These are phyloP conservation scores for Timandra comae DNA, from an alignment of 2,888 invertebrate genomes.

Conservation along the genomic window DNA sequence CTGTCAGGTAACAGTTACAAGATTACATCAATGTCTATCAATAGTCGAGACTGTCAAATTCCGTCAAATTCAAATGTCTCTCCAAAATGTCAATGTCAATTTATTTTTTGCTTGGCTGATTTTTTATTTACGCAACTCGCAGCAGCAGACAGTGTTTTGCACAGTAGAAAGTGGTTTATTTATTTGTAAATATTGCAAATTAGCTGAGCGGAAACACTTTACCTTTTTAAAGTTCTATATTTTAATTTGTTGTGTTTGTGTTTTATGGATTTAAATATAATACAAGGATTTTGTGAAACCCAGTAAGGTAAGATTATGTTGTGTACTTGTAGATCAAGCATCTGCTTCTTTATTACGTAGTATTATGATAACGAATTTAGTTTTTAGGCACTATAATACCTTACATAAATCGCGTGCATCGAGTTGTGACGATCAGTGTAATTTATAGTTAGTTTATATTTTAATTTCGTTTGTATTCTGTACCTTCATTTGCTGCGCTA, in stretches of 20 bases:
- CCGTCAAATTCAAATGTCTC: too few relatives aligned
- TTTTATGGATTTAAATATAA: slow-evolving; percentile 42
- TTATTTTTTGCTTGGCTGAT: too few relatives aligned
- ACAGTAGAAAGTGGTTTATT: slow-evolving; percentile 52
- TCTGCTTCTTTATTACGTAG: slow-evolving; percentile 18
- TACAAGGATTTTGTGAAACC: slow-evolving; percentile 25
- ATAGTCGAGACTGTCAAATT: too few relatives aligned
- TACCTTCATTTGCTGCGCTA: slow-evolving; percentile 28
- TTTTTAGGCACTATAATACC: too few relatives aligned
- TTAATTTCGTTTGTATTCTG: slow-evolving; percentile 14
- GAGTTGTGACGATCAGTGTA: slow-evolving; percentile 18
- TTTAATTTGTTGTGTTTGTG: slow-evolving; percentile 39
- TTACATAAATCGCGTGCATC: slow-evolving; percentile 23
- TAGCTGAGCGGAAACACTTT: slow-evolving; percentile 36
- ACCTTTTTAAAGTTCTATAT: slow-evolving; percentile 25
- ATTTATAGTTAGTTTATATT: too few relatives aligned
- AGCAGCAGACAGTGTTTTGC: slow-evolving; percentile 36
- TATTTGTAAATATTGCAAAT: slow-evolving; percentile 69
- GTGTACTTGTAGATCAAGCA: slow-evolving; percentile 23
- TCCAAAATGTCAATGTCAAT: too few relatives aligned
- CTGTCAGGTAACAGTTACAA: too few relatives aligned
- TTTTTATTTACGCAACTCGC: too few relatives aligned
- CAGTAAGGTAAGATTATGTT: slow-evolving; percentile 44
- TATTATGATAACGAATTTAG: slow-evolving; percentile 1
- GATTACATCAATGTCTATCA: too few relatives aligned